Evolutionary conservation across 2,888 invertebrate species (phyloP).

Genomic region (Morpho achilles): DNA sequence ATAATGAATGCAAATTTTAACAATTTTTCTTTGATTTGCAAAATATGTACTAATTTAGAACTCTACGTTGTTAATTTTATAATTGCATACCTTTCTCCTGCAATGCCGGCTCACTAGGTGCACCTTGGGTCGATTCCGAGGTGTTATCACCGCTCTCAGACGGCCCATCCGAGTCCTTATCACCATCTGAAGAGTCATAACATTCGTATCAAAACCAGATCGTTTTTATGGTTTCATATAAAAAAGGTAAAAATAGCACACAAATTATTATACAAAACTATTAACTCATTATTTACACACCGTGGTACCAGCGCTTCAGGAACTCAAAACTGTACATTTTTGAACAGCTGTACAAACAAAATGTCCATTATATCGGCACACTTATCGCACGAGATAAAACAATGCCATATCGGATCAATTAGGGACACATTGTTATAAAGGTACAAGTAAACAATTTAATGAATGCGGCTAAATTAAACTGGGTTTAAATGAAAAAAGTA

Average conservation of each 20-base stretch:
- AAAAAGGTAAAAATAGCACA: background rate
- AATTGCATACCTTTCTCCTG: conserved; percentile 67
- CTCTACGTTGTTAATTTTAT: too few species aligned
- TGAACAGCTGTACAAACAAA: conserved; percentile 41
- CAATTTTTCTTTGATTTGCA: too few species aligned
- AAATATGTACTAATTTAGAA: too few species aligned
- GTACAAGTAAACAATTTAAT: conserved; percentile 21
- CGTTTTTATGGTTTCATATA: background rate
- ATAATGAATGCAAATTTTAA: too few species aligned
- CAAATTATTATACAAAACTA: too few species aligned
- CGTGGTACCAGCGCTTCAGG: conserved; percentile 70
- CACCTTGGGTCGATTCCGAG: conserved; percentile 69
- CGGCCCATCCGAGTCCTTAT: conserved; percentile 74
- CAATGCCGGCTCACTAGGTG: conserved; percentile 61
- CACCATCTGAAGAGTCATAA: conserved; percentile 58
- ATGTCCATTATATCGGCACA: conserved; percentile 52
- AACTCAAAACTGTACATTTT: conserved; percentile 74
- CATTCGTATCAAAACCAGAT: conserved; percentile 1
- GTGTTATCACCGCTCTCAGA: conserved; percentile 77
- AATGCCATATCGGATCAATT: conserved; percentile 44
- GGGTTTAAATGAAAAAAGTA: conserved; percentile 35
- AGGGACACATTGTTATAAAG: conserved; percentile 26
- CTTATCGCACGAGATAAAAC: conserved; percentile 61
- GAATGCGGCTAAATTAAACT: conserved; percentile 25
- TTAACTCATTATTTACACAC: conserved; percentile 41